Conservation (phyloP, 2,113 vertebrate genomes). For the Notiomystis cincta region DNA sequence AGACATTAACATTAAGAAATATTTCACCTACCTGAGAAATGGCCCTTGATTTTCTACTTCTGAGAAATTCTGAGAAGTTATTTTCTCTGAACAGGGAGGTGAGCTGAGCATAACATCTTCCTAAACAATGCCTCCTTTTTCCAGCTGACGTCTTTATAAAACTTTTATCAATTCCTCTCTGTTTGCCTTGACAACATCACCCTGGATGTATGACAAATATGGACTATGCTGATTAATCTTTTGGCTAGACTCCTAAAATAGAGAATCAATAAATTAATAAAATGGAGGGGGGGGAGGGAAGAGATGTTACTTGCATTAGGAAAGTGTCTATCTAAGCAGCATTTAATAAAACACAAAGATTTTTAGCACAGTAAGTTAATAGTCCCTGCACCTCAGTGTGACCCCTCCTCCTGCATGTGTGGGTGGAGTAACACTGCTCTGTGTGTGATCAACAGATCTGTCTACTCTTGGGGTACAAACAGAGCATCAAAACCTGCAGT, state of each 20-base stretch:
- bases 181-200: background rate
- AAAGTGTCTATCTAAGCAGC: background rate
- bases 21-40: background rate
- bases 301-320: background rate
- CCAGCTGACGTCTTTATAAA: background rate
- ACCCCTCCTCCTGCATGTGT: background rate
- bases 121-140: background rate
- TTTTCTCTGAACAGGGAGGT: background rate
- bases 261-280: background rate
- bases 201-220: background rate
- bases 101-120: background rate
- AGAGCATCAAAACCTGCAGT: background rate
- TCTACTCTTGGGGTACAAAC: background rate
- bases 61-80: background rate
- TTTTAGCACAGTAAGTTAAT: background rate
- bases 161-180: background rate
- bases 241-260: background rate
- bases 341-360: background rate
- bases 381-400: background rate
- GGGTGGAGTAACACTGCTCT: background rate
- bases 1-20: background rate
- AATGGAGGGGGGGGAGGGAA: background rate
- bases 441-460: background rate
- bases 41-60: background rate
- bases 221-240: background rate